Evolutionary conservation across 2,113 vertebrate genomes (phyloP), one percentile per base, ranked within the genome.

Genomic region (Cettia cetti): DNA sequence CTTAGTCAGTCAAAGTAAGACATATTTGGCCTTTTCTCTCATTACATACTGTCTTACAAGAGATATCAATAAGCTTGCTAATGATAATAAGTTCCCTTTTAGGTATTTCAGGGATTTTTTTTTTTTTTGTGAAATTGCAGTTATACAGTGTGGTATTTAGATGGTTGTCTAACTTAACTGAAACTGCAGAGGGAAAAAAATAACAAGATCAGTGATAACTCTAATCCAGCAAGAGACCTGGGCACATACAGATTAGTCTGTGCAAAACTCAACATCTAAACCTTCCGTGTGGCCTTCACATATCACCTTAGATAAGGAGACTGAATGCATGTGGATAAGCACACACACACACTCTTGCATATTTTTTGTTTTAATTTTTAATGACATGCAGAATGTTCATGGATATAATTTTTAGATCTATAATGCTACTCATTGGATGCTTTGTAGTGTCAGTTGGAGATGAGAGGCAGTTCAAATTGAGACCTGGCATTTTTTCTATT

Each of bases 241-340:
- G 47, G 39, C 8, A 31, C 19, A 10, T 17, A 49, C 10, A 37
- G 30, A 18, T 81, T 69, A 49, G 30, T 54, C 12, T 72, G 40
- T 77, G 30, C 12, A 77, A 69, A 69, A 78, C 8, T 59, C 31
- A 33, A 1, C 20, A 84, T 52, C 10, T 64, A 8, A 64, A 39
- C 6, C 15, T 45, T 45, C 4, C 8, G 0, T 42, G 9, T 26
- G 27, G 33, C 7, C 20, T 82, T 33, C 11, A 10, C 3, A 1
- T 30, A 40, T 22, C 7, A 13, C 4, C 24, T 74, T 81, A 47
- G 14, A 22, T 16, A 54, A 79, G 49, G 30, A 66, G 31, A 24
- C 2, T 8, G 28, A 35, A 39, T 77, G 53, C 2, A 3, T 31
- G 21, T 44, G n/a, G 13, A 27, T 61, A 57, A 66, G 7, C 3